Conservation (phyloP, 1,140 invertebrate genomes). For the Anastrepha ludens region DNA sequence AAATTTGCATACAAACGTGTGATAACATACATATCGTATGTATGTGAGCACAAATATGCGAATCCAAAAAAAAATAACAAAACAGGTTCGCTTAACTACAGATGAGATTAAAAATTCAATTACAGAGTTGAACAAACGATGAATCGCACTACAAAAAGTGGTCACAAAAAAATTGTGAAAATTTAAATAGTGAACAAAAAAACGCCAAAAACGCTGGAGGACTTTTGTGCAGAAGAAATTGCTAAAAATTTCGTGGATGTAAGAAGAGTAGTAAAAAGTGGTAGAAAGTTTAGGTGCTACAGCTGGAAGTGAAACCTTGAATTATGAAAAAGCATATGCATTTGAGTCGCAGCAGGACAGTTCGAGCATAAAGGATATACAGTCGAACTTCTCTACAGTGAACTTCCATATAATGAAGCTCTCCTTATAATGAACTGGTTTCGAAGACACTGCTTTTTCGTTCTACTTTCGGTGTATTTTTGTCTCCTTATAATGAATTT, state of each 20-base stretch:
- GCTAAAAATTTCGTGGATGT: neutral
- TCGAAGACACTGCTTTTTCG: too few relatives aligned
- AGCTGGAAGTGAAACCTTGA: constrained; percentile 35
- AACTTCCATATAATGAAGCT: too few relatives aligned
- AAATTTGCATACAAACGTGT: neutral
- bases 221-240: constrained; percentile 15
- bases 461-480: too few relatives aligned
- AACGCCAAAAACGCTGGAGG: neutral
- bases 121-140: constrained; percentile 31
- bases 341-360: neutral
- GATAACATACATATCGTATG: neutral
- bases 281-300: neutral
- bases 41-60: neutral
- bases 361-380: neutral
- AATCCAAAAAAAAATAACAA: neutral
- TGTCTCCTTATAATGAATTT: too few relatives aligned
- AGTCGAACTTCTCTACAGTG: too few relatives aligned
- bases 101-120: constrained; percentile 50
- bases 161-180: neutral
- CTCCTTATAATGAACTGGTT: too few relatives aligned
- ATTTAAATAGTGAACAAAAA: neutral
- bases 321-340: constrained; percentile 51
- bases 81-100: constrained; percentile 14
- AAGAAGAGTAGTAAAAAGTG: neutral
- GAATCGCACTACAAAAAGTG: neutral